Percentiles rank a stretch among this genome's conserved stretches.
Conservation (phyloP, 2,797 vertebrate genomes). For the Acanthis flammea region DNA sequence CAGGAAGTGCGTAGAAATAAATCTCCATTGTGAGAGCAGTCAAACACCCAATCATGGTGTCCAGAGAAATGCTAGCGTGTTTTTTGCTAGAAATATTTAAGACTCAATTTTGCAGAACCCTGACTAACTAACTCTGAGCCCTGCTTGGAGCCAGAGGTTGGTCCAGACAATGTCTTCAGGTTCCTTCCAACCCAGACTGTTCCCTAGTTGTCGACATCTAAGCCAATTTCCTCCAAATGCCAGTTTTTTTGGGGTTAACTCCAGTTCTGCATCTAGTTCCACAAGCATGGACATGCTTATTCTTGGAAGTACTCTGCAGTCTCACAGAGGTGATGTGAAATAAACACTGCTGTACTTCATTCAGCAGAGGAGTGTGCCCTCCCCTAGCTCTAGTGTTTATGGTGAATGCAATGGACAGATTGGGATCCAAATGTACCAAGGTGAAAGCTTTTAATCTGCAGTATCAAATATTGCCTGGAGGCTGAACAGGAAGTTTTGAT, state of each 20-base stretch:
- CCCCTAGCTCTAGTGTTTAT: background rate
- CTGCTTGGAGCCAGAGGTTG: background rate
- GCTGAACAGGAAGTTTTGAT: background rate
- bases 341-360: background rate
- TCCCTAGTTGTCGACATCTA: background rate
- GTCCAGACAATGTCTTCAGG: background rate
- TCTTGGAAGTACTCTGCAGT: background rate
- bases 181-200: background rate
- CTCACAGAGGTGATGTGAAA: background rate
- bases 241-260: background rate
- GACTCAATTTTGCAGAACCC: background rate
- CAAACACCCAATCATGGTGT: fast-evolving
- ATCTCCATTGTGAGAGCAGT: background rate
- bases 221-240: background rate
- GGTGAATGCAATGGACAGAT: background rate
- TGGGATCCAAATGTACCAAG: background rate
- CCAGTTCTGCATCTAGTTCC: background rate
- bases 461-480: background rate
- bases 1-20: background rate
- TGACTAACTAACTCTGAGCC: background rate
- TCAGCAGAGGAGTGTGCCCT: background rate
- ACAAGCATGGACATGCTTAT: background rate
- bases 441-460: background rate
- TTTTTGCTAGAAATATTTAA: background rate
- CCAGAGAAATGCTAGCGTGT: background rate